phyloP scores from a whole-genome alignment of 2,797 vertebrate species.

The Rhinogobio ventralis region DNA sequence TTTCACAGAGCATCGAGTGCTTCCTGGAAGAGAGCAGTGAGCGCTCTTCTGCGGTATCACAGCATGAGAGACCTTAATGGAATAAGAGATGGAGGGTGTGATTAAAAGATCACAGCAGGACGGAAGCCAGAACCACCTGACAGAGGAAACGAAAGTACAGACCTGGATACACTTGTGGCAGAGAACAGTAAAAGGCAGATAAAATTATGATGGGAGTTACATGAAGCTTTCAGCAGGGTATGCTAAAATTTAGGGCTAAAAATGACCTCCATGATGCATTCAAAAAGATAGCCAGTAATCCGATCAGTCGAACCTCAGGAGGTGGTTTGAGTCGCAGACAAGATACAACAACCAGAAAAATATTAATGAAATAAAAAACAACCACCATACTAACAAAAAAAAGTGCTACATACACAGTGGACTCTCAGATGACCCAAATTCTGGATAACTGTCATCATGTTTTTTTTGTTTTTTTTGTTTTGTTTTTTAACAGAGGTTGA shows the following conservation, averaged over 20 bases:
- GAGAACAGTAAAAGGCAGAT: constrained; percentile 4
- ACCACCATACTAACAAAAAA: not conserved
- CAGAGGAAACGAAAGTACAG: not conserved
- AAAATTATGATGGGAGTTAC: not conserved
- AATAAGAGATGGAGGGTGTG: constrained; percentile 44
- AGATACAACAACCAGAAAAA: not conserved
- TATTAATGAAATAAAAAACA: not conserved
- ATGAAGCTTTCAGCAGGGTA: not conserved
- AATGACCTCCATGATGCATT: not conserved
- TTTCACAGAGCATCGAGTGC: constrained; percentile 11
- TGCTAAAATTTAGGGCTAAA: not conserved
- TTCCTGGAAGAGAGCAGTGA: constrained; percentile 39
- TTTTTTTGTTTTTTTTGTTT: too few relatives aligned
- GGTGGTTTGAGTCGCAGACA: not conserved
- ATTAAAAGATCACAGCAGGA: constrained; percentile 47
- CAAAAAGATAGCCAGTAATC: not conserved
- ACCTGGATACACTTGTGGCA: constrained; percentile 3
- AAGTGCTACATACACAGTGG: not conserved
- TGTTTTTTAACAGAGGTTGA: not conserved
- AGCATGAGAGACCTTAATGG: constrained; percentile 23
- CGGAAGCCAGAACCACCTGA: constrained; percentile 22
- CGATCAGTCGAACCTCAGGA: not conserved
- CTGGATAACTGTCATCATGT: not conserved
- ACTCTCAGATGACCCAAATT: not conserved
- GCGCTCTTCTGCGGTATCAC: not conserved